Evolutionary conservation across 1,140 invertebrate genomes (phyloP).

Genomic region (Drosophila rhopaloa): DNA sequence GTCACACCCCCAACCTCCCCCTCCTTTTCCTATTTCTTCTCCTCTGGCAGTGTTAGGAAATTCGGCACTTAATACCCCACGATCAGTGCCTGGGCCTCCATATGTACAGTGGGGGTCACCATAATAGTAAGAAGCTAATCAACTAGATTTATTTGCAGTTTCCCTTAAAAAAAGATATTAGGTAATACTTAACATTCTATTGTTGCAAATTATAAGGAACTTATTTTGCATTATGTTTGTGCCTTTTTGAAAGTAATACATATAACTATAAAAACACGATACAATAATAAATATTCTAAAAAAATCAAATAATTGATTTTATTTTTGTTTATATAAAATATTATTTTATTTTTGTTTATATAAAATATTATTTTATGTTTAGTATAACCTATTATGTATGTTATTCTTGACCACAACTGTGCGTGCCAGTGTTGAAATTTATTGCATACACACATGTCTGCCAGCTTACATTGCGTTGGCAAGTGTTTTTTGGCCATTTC

Average conservation of each 20-base stretch:
- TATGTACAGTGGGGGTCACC: not conserved
- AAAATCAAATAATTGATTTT: not conserved
- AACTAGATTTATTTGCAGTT: too few relatives aligned
- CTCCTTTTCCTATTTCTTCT: not conserved
- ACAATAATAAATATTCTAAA: too few relatives aligned
- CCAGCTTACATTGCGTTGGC: slow-evolving; percentile 36
- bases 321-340: not conserved
- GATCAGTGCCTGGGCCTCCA: not conserved
- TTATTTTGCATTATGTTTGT: too few relatives aligned
- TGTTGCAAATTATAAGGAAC: too few relatives aligned
- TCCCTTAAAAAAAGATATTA: too few relatives aligned
- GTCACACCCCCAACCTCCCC: slow-evolving; percentile 3
- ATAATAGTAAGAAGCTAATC: not conserved
- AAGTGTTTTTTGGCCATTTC: slow-evolving; percentile 73
- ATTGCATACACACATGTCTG: slow-evolving; percentile 39
- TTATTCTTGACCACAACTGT: slow-evolving; percentile 11
- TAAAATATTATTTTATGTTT: not conserved
- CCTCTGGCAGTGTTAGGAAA: not conserved
- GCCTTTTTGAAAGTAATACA: too few relatives aligned
- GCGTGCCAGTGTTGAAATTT: slow-evolving; percentile 9
- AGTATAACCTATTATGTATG: too few relatives aligned
- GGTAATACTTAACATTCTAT: too few relatives aligned
- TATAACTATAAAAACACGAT: too few relatives aligned
- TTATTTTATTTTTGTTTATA: not conserved
- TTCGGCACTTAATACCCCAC: slow-evolving; percentile 14